Evolutionary conservation across 2,888 invertebrate genomes (phyloP), one percentile per base, ranked within the genome.

Genomic region (Platerodrilus igneus): DNA sequence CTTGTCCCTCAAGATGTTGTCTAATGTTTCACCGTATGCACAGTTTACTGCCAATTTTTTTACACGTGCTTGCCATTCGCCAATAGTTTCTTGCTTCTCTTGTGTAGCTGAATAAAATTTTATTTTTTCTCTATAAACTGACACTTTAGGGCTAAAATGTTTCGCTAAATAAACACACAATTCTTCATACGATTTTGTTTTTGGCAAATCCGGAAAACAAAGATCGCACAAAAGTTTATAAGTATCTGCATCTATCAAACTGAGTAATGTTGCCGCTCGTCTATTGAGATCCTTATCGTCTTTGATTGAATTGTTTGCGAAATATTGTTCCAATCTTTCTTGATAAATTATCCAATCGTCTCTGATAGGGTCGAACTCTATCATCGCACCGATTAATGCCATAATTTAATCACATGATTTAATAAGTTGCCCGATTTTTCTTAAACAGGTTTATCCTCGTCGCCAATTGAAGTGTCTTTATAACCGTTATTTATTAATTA

Each of bases 151-250:
- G 3, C 19, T 7, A 3, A 29, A 29, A 18, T 29, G 29, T 9
- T n/a, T 16, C 2, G 9, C 16, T 10, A 29, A 26, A 3, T 51
- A 28, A 10, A 42, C 18, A 7, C 30, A 41, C 8, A 50, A 41
- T 18, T 54, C 47, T 5, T 47, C 38, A 30, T 46, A 55, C 2
- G 47, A 37, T 31, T 55, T 54, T 3, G 37, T 32, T 19, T 54
- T 52, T 5, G 55, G 53, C 29, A 51, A 28, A 4, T 25, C 32
- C 11, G 52, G 55, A 37, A 38, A 38, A 30, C 51, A 53, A 3
- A 55, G 20, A 32, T 51, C 51, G 20, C 50, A 33, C 4, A 54
- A 25, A 2, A 51, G 45, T 40, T 51, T 49, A 17, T 51, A 53
- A 25, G 47, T 29, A 1, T 47, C 31, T 14, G 45, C 31, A 9